Base-by-base conservation (phyloP, 2,888 invertebrate species). In the Scaptomyza cyrtandrae region DNA sequence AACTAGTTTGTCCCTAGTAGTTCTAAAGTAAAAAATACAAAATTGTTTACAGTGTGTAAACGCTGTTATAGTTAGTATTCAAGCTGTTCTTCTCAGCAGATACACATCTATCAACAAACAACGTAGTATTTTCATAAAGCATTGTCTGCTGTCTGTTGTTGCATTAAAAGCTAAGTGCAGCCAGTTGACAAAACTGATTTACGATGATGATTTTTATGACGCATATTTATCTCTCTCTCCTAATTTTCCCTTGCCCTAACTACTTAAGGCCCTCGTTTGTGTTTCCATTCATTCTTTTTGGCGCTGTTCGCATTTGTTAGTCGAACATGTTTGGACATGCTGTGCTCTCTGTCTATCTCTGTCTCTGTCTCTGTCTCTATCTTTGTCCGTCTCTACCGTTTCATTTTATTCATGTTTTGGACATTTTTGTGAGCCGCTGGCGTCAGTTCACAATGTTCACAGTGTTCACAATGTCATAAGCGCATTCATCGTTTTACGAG, bases 401-500 rank as follows among this genome's bases (percentile, higher is more conserved):
- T n/a, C n/a, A n/a, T n/a, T n/a, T n/a, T n/a, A n/a, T n/a, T n/a
- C n/a, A n/a, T n/a, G n/a, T n/a, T n/a, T 85, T 75, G 71, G 82
- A 77, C 79, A 82, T 85, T 71, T 85, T 85, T 82, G 79, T 75
- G 67, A 61, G 60, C 57, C 68, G 59, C 67, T 72, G 81, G 74
- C 85, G 82, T 81, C 81, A 74, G 56, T 76, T 68, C 74, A 63
- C 82, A 64, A 58, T 81, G 78, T 66, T 19, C 74, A 63, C 82
- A 64, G 56, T 81, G 78, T 66, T 19, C 74, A 63, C 82, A 64
- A 58, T 81, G 78, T 66, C 72, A 75, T 64, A 57, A 70, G 64
- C 71, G 73, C 78, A 80, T 79, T 67, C 71, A 82, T 50, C 75
- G 72, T 66, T 85, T 86, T 64, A 86, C 69, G 82, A 76, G 70